Percentiles rank a stretch among this genome's conserved stretches.
phyloP scores from a whole-genome alignment of 2,888 invertebrate species.

The Phyto melanocephala region DNA sequence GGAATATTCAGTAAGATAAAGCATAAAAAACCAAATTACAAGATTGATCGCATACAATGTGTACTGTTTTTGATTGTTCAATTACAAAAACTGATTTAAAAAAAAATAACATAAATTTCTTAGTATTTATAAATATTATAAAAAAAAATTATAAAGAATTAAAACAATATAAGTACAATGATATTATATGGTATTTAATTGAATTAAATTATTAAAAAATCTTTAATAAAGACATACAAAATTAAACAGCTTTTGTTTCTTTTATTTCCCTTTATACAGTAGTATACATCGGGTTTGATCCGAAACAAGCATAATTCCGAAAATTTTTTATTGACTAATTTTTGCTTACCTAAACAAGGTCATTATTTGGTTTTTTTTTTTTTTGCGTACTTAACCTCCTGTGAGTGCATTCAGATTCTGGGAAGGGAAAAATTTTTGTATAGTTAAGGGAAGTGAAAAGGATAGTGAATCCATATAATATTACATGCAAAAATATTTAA shows the following conservation, averaged over 20 bases:
- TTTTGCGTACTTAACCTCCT: no score
- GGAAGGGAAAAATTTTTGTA: no score
- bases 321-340: no score
- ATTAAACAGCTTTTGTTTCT: conserved; percentile 27
- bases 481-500: no score
- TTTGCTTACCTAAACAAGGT: no score
- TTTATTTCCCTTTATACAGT: background rate
- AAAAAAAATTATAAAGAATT: background rate
- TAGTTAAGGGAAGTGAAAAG: no score
- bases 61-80: conserved; percentile 38
- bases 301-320: no score
- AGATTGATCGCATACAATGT: conserved; percentile 53
- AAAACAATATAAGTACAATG: conserved; percentile 50
- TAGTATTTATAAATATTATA: conserved; percentile 40
- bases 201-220: conserved; percentile 45
- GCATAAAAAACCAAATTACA: conserved; percentile 39
- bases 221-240: conserved; percentile 14
- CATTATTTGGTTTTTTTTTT: no score
- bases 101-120: background rate
- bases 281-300: no score
- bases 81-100: conserved; percentile 15
- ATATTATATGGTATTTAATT: conserved; percentile 33
- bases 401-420: no score
- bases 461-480: no score
- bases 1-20: background rate